Conservation (phyloP, 1,140 invertebrate species). For the Megathymus violae region DNA sequence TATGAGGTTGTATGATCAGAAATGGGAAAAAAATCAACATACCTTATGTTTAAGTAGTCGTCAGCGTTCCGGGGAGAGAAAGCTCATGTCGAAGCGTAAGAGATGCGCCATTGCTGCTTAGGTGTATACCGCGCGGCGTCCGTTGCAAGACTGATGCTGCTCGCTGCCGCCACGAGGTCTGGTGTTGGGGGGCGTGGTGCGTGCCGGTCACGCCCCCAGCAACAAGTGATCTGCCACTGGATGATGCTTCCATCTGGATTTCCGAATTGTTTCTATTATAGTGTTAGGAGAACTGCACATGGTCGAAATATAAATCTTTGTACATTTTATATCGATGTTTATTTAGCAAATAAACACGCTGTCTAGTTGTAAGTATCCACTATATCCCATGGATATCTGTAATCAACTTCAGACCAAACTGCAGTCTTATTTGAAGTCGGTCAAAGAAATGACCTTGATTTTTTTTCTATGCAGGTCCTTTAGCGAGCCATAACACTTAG, state of each 20-base stretch:
- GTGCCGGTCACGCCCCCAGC: constrained; percentile 52
- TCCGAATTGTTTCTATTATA: constrained; percentile 13
- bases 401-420: too few species aligned
- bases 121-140: constrained; percentile 33
- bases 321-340: too few species aligned
- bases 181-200: constrained; percentile 40
- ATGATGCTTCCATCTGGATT: constrained; percentile 17
- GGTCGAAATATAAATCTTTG: too few species aligned
- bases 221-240: constrained; percentile 55
- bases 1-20: neutral
- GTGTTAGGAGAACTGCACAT: constrained; percentile 17
- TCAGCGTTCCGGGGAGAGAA: constrained; percentile 82
- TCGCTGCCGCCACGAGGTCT: constrained; percentile 14
- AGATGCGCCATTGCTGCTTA: constrained; percentile 63
- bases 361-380: too few species aligned
- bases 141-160: constrained; percentile 37
- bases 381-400: too few species aligned
- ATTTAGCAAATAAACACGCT: too few species aligned
- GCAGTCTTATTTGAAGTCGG: too few species aligned
- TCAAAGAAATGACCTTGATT: too few species aligned
- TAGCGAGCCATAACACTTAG: too few species aligned
- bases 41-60: constrained; percentile 81
- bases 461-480: too few species aligned
- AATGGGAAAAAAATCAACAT: constrained; percentile 20
- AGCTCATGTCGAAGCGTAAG: constrained; percentile 74